Evolutionary conservation across 2,797 vertebrate species (phyloP).

Genomic region (Ciconia nigra): DNA sequence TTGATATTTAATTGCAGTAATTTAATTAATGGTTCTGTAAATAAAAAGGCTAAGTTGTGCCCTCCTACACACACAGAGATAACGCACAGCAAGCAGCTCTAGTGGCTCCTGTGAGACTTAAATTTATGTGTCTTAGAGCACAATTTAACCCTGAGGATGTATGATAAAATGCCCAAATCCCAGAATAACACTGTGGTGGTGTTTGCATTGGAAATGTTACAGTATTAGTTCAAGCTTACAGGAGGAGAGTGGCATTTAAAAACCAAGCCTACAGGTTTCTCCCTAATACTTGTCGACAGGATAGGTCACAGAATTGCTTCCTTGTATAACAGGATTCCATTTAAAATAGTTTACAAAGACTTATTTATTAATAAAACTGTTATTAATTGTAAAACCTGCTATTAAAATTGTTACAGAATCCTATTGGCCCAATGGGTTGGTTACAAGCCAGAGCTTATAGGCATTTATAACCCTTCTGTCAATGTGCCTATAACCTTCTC

Average conservation of each 20-base stretch:
- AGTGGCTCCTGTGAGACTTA: background rate
- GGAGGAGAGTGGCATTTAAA: background rate
- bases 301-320: background rate
- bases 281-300: background rate
- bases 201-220: background rate
- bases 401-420: background rate
- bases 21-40: conserved; percentile 61
- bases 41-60: conserved; percentile 10
- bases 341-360: background rate
- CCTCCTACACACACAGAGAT: background rate
- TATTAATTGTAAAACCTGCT: background rate
- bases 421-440: background rate
- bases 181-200: background rate
- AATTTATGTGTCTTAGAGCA: background rate
- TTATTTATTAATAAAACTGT: background rate
- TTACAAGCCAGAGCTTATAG: background rate
- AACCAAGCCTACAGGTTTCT: background rate
- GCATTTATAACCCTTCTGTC: background rate
- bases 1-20: conserved; percentile 44
- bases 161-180: background rate
- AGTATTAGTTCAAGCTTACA: background rate
- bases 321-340: background rate
- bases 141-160: background rate
- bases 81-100: background rate
- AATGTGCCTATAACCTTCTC: background rate